These are phyloP conservation scores for Eunapius fragilis DNA, from an alignment of 37 sponge, comb jelly and placozoan species.

Conservation along the genomic window DNA sequence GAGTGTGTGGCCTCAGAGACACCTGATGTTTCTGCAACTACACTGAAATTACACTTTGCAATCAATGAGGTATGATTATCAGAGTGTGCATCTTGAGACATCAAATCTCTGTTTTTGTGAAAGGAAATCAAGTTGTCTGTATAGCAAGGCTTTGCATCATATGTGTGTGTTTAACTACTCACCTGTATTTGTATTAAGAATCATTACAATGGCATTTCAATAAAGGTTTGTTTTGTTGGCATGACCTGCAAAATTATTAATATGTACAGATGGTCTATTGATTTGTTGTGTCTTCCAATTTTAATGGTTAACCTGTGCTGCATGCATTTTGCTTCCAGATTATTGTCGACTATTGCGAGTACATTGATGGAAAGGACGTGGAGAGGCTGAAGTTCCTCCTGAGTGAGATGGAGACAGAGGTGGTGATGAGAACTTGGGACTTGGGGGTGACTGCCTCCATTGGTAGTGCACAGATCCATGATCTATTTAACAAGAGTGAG, in stretches of 20 bases:
- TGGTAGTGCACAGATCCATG: slow-evolving; percentile 2
- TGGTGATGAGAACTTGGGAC: slow-evolving; percentile 35
- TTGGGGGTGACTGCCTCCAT: slow-evolving; percentile 15
- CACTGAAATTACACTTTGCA: neutral
- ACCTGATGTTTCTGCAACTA: neutral
- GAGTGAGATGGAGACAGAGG: slow-evolving; percentile 8
- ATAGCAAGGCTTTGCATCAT: too few species aligned
- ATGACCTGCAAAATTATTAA: too few species aligned
- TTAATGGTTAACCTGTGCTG: neutral
- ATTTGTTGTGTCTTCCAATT: too few species aligned
- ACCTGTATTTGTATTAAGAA: too few species aligned
- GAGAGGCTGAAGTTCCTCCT: slow-evolving; percentile 33
- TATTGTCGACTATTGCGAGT: slow-evolving; percentile 37
- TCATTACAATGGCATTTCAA: too few species aligned
- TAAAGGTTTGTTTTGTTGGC: too few species aligned
- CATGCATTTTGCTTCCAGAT: slow-evolving; percentile 9
- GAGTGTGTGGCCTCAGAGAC: neutral
- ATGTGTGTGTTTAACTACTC: too few species aligned
- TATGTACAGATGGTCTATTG: too few species aligned
- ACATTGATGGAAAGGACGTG: slow-evolving; percentile 15
- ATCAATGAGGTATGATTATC: neutral
- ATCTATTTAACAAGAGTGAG: slow-evolving; percentile 10
- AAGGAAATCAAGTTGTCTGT: too few species aligned
- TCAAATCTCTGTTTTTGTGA: too few species aligned
- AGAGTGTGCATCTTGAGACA: too few species aligned